Evolutionary conservation across 2,797 vertebrate species (phyloP).

Genomic region (Acanthurus tractus): DNA sequence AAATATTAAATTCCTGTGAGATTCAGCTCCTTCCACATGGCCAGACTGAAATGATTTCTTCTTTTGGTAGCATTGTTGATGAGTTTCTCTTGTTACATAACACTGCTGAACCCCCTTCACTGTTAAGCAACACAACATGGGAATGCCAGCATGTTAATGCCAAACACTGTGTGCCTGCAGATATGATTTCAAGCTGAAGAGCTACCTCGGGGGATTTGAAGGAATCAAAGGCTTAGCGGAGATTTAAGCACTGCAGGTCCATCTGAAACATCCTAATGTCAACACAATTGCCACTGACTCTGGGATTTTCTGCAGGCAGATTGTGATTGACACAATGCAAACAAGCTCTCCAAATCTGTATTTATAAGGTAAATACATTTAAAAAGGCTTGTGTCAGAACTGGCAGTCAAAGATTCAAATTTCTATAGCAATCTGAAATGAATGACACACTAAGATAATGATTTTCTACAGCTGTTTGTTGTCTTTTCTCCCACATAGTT

Average conservation of each 20-base stretch:
- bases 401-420: conserved; percentile 19
- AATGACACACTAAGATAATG: conserved; percentile 5
- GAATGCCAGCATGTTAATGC: conserved; percentile 69
- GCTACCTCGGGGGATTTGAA: conserved; percentile 74
- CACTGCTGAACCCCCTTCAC: conserved; percentile 63
- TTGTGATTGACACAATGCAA: conserved; percentile 60
- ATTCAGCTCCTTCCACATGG: conserved; percentile 22
- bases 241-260: conserved; percentile 76
- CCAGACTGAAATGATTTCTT: conserved; percentile 37
- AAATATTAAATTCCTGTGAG: conserved; percentile 23
- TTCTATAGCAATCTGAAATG: conserved; percentile 34
- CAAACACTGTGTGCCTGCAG: conserved; percentile 67
- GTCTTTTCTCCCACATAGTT: conserved; percentile 1
- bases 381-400: conserved; percentile 29
- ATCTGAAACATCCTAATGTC: conserved; percentile 71
- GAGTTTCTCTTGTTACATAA: conserved; percentile 69
- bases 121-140: conserved; percentile 61
- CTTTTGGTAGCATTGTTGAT: conserved; percentile 43
- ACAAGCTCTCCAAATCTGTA: conserved; percentile 47
- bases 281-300: conserved; percentile 68
- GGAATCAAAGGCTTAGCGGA: conserved; percentile 79
- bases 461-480: neutral
- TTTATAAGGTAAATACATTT: conserved; percentile 43
- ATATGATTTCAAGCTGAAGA: conserved; percentile 76
- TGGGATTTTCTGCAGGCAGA: conserved; percentile 63